A percentile compares a stretch with the other conserved stretches of the same genome.
Evolutionary conservation across 2,888 invertebrate species (phyloP).

Genomic region (Rapana venosa): DNA sequence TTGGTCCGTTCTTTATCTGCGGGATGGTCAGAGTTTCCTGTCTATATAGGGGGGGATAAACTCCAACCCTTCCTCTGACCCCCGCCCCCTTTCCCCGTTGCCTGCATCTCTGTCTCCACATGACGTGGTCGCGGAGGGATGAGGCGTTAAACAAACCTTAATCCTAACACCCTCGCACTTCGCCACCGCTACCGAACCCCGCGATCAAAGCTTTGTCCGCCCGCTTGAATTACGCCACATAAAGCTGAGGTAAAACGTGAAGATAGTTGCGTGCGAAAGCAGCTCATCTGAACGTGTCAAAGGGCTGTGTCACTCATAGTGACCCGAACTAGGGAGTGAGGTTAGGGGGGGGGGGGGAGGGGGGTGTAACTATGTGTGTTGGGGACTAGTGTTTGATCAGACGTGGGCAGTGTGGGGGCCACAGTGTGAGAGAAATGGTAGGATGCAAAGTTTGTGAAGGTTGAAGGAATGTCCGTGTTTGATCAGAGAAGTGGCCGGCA

Average conservation of each 20-base stretch:
- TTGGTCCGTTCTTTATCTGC: neutral
- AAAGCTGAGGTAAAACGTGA: neutral
- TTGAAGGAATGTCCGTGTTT: no score
- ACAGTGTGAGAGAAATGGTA: neutral
- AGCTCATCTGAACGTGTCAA: no score
- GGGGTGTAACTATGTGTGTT: neutral
- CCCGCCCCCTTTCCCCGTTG: neutral
- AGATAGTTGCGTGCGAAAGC: no score
- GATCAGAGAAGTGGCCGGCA: no score
- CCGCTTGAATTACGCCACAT: neutral
- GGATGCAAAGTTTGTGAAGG: no score
- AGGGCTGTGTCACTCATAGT: no score
- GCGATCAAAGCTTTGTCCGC: neutral
- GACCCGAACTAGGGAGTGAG: no score
- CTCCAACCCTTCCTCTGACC: neutral
- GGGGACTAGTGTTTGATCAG: neutral
- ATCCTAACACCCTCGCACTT: neutral
- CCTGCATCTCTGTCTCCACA: neutral
- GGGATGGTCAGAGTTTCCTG: neutral
- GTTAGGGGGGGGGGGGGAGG: neutral
- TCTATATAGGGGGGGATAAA: slow-evolving; percentile 29
- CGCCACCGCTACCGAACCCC: neutral
- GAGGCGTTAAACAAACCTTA: slow-evolving; percentile 15
- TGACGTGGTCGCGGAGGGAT: slow-evolving; percentile 18
- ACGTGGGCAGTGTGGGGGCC: neutral